Evolutionary conservation across 37 sponge, comb jelly and placozoan genomes (phyloP), one percentile per base, ranked within the genome.

Genomic region (Haliclona indistincta): DNA sequence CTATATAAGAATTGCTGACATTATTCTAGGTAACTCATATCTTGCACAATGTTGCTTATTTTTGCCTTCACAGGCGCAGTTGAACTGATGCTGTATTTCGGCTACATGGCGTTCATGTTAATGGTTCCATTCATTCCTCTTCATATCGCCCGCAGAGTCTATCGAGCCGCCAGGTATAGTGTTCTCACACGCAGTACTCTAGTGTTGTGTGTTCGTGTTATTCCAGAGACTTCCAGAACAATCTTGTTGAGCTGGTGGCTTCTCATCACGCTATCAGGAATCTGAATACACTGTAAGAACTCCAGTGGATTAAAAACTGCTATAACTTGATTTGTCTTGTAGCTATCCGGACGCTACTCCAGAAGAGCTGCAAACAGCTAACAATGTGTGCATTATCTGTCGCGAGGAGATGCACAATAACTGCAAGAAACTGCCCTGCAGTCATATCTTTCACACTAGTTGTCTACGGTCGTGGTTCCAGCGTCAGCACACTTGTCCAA

Each of bases 401-500:
- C 81, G 99, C 4, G 99, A 98, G 71, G 96, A 91, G 58, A 92
- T 95, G 89, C 60, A 65, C 45, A 39, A 71, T 6, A 79, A 76
- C 26, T 89, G 88, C 78, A 98, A 95, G 89, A 95, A 82, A 76
- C 78, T 98, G 11, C 99, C 96, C 30, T 98, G 99, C 63, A 81
- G 75, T 11, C 99, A 98, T 85, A 91, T 98, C 68, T 98, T 95
- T 81, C 99, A 98, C 86, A 70, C 85, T 19, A 64, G 69, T 60
- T 98, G 99, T 68, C 85, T 98, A 43, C 80, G 92, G 49, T 90
- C 91, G 0, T 98, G 99, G 99, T 98, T 98, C 83, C 99, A 96
- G 69, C 56, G 94, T 1, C 96, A 98, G 73, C 99, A 98, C 81
- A 84, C 86, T 13, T 98, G 99, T 53, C 99, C 99, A 41, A 95